phyloP scores from a whole-genome alignment of 2,113 vertebrate species.

The Nansenia antarctica region DNA sequence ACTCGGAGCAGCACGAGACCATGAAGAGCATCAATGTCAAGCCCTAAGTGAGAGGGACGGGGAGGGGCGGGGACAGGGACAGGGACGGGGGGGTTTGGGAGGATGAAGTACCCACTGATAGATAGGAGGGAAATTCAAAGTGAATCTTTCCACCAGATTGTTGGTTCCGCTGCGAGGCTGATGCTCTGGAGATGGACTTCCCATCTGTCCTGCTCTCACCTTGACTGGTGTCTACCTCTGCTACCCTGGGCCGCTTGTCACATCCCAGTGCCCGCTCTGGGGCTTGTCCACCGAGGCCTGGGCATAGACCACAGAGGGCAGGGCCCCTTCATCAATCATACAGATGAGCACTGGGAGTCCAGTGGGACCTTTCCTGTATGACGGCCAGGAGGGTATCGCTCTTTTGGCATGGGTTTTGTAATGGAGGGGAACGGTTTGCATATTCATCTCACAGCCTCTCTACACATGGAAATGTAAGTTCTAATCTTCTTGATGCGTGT shows the following conservation, averaged over 20 bases:
- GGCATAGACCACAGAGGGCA: slow-evolving; percentile 63
- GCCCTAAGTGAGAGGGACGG: slow-evolving; percentile 42
- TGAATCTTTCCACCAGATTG: slow-evolving; percentile 59
- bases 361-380: slow-evolving; percentile 41
- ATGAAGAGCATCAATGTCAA: slow-evolving; percentile 59
- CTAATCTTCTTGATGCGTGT: background rate
- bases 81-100: slow-evolving; percentile 29
- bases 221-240: slow-evolving; percentile 58
- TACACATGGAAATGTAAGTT: too few relatives aligned
- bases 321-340: slow-evolving; percentile 65
- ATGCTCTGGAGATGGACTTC: slow-evolving; percentile 49
- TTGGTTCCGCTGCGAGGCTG: slow-evolving; percentile 49
- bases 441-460: background rate
- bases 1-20: slow-evolving; percentile 40
- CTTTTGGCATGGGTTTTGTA: slow-evolving; percentile 1
- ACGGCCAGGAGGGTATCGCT: slow-evolving; percentile 41
- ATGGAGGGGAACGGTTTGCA: background rate
- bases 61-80: slow-evolving; percentile 21
- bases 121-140: slow-evolving; percentile 45
- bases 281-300: slow-evolving; percentile 59
- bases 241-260: slow-evolving; percentile 60
- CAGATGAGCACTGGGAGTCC: slow-evolving; percentile 55
- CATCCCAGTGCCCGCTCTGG: slow-evolving; percentile 58
- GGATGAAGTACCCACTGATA: too few relatives aligned
- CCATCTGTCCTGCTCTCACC: slow-evolving; percentile 70